A percentile compares a stretch with the other conserved stretches of the same genome.
Conservation (phyloP, 2,888 invertebrate genomes). For the Kryphioiulus occultus region DNA sequence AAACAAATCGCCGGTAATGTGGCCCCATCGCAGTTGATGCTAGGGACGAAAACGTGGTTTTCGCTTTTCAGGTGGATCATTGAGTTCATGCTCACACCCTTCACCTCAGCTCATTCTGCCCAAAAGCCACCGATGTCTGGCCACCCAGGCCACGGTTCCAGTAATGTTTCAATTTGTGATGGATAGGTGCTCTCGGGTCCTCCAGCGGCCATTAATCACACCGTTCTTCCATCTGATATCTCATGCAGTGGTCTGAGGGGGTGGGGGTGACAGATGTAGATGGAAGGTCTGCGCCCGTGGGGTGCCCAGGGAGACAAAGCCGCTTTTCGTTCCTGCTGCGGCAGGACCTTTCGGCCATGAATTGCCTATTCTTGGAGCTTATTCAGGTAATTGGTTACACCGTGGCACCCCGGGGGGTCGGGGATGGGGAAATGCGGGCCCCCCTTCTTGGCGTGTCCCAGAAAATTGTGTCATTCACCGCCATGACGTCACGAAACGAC, state of each 20-base stretch:
- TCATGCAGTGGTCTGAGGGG: neutral
- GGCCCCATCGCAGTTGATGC: too few species aligned
- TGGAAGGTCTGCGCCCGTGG: neutral
- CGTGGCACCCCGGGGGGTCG: neutral
- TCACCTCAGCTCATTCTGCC: too few species aligned
- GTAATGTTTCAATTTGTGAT: slow-evolving; percentile 17
- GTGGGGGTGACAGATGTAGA: neutral
- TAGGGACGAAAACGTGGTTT: too few species aligned
- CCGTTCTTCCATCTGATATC: neutral
- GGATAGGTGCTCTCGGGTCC: neutral
- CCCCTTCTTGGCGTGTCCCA: neutral
- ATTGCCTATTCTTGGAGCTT: neutral
- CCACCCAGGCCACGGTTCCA: neutral
- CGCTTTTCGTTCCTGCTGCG: neutral
- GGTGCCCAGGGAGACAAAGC: neutral
- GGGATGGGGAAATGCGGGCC: neutral
- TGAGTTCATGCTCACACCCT: too few species aligned
- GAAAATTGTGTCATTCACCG: neutral
- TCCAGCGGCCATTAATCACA: neutral
- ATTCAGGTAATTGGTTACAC: slow-evolving; percentile 17
- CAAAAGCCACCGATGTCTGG: neutral
- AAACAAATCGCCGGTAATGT: too few species aligned
- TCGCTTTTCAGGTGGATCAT: too few species aligned
- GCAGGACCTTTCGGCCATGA: neutral
- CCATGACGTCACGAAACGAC: neutral